These are phyloP conservation scores for Schizotus pectinicornis DNA, from an alignment of 2,888 invertebrate species.

Conservation along the genomic window DNA sequence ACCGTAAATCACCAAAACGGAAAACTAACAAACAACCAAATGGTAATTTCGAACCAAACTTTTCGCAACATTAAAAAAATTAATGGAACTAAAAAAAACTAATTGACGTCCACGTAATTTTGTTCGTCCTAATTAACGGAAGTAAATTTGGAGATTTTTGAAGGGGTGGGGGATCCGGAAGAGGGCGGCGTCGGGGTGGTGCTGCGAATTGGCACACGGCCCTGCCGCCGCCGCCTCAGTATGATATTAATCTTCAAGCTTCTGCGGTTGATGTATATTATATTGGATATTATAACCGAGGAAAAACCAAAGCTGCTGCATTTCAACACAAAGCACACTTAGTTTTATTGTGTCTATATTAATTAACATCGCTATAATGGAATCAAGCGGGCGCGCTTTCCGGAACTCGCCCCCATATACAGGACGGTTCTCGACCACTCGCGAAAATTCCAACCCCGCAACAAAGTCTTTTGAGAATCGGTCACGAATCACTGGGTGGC, in stretches of 20 bases:
- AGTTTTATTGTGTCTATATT: constrained; percentile 51
- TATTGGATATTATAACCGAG: constrained; percentile 58
- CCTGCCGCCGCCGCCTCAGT: constrained; percentile 45
- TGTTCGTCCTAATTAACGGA: not conserved
- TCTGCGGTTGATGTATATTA: constrained; percentile 60
- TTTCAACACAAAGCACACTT: constrained; percentile 43
- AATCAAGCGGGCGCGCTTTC: constrained; percentile 15
- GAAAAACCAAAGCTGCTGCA: constrained; percentile 48
- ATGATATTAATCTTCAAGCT: constrained; percentile 58
- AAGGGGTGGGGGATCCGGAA: not conserved
- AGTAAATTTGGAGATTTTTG: not conserved
- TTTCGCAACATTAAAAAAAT: no score
- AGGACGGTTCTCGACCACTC: constrained; percentile 5
- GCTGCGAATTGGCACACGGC: constrained; percentile 42
- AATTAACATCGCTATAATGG: constrained; percentile 45
- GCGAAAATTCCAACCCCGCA: no score
- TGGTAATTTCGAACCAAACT: no score
- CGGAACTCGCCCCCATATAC: constrained; percentile 4
- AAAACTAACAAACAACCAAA: no score
- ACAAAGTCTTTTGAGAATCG: not conserved
- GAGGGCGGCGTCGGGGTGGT: not conserved
- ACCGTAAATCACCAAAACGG: no score
- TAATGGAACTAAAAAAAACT: constrained; percentile 4
- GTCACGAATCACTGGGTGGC: no score
- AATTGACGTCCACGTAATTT: not conserved